These are phyloP conservation scores for Parazoanthus atlanticus DNA, from an alignment of 92 coral and sea anemone species.

Conservation along the genomic window DNA sequence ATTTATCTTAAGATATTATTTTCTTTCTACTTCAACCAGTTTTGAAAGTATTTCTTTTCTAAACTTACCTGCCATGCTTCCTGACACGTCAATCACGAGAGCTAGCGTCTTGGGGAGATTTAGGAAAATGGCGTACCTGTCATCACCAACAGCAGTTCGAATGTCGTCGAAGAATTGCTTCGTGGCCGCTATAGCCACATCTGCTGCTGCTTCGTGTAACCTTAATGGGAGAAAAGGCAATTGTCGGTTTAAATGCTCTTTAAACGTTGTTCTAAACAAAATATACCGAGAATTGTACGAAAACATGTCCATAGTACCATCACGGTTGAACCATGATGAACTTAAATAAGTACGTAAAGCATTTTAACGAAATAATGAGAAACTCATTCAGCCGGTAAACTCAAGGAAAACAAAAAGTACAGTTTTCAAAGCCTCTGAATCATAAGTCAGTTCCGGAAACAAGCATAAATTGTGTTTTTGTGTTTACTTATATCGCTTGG, in stretches of 20 bases:
- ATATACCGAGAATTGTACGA: background rate
- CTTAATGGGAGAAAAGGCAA: slow-evolving; percentile 17
- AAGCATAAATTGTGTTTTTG: too few relatives aligned
- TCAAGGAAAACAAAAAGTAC: too few relatives aligned
- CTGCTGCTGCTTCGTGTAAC: slow-evolving; percentile 60
- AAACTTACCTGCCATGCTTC: background rate
- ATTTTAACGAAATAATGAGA: too few relatives aligned
- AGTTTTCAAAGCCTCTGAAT: too few relatives aligned
- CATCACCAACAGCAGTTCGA: background rate
- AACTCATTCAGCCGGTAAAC: too few relatives aligned
- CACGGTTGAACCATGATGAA: too few relatives aligned
- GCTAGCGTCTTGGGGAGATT: background rate
- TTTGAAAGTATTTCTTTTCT: background rate
- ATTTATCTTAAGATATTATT: too few relatives aligned
- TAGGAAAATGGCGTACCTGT: slow-evolving; percentile 2
- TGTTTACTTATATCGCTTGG: too few relatives aligned
- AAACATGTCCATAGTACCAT: background rate
- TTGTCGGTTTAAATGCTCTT: too few relatives aligned
- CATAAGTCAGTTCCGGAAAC: too few relatives aligned
- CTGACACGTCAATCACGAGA: background rate
- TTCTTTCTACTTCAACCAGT: background rate
- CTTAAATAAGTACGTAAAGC: too few relatives aligned
- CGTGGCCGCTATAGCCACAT: slow-evolving; percentile 66
- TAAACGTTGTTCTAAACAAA: background rate
- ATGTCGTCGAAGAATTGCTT: slow-evolving; percentile 33